Evolutionary conservation across 2,113 vertebrate species (phyloP).

Genomic region (Sapajus apella): DNA sequence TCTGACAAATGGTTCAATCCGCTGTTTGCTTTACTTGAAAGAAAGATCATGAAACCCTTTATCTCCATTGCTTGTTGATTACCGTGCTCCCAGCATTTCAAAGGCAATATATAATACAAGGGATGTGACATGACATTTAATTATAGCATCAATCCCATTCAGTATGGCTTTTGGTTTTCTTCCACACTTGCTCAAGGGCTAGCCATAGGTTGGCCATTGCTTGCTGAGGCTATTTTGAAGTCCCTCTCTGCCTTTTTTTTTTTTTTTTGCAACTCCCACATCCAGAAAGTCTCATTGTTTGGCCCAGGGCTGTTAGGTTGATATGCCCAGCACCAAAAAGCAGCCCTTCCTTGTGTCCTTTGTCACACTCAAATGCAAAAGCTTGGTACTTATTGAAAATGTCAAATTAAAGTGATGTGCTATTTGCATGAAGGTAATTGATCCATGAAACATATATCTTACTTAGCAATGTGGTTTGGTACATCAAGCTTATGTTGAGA

Average conservation of each 20-base stretch:
- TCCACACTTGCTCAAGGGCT: neutral
- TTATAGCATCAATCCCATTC: constrained; percentile 21
- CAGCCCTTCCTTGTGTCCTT: constrained; percentile 7
- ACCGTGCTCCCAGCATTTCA: constrained; percentile 41
- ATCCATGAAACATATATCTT: constrained; percentile 66
- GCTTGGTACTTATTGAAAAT: constrained; percentile 34
- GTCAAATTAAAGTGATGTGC: constrained; percentile 39
- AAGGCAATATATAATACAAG: constrained; percentile 34
- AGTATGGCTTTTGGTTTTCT: constrained; percentile 22
- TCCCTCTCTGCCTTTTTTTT: too few species aligned
- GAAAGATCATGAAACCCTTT: constrained; percentile 14
- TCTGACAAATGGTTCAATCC: constrained; percentile 15
- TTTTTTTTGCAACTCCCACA: neutral
- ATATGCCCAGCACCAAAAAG: constrained; percentile 12
- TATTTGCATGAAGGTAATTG: constrained; percentile 63
- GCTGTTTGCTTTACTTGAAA: constrained; percentile 47
- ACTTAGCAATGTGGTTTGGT: constrained; percentile 48
- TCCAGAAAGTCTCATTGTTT: neutral
- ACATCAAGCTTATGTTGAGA: constrained; percentile 52
- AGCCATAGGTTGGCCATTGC: neutral
- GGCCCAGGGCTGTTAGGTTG: neutral
- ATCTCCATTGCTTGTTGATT: constrained; percentile 25
- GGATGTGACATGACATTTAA: neutral
- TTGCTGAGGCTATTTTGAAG: constrained; percentile 11
- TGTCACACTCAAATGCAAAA: constrained; percentile 17